Evolutionary conservation across 2,797 vertebrate species (phyloP).

Genomic region (Darevskia nairensis): DNA sequence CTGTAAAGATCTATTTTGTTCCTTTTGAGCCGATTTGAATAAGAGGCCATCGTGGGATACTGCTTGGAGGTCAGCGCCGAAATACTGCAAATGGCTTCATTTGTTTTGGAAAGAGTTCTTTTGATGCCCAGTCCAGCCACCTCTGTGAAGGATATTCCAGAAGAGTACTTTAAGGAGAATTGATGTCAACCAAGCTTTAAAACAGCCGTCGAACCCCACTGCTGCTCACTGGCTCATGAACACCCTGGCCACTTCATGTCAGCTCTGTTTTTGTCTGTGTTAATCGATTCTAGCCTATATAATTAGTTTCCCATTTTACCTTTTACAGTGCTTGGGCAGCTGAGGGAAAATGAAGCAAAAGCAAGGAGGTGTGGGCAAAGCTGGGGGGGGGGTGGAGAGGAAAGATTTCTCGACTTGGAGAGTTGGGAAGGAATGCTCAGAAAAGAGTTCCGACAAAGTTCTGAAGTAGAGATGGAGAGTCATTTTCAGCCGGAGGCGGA

Average conservation of each 20-base stretch:
- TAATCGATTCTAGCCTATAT: slow-evolving; percentile 33
- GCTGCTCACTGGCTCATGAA: slow-evolving; percentile 44
- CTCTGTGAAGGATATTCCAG: slow-evolving; percentile 30
- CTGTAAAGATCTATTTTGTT: not conserved
- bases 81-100: slow-evolving; percentile 9
- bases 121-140: slow-evolving; percentile 3
- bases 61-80: not conserved
- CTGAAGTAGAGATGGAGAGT: no score
- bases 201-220: slow-evolving; percentile 27
- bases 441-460: no score
- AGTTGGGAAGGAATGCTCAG: no score
- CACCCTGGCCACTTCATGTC: slow-evolving; percentile 15
- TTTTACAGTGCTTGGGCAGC: slow-evolving; percentile 6
- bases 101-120: not conserved
- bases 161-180: slow-evolving; percentile 34
- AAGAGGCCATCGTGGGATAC: not conserved
- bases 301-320: slow-evolving; percentile 41
- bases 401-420: no score
- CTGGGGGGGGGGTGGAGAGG: not conserved
- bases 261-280: slow-evolving; percentile 33
- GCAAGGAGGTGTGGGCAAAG: not conserved
- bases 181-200: slow-evolving; percentile 29
- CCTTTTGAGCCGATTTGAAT: not conserved
- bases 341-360: not conserved
- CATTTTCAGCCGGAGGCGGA: no score